phyloP scores from a whole-genome alignment of 2,113 vertebrate genomes.

The Glaucomys volans region DNA sequence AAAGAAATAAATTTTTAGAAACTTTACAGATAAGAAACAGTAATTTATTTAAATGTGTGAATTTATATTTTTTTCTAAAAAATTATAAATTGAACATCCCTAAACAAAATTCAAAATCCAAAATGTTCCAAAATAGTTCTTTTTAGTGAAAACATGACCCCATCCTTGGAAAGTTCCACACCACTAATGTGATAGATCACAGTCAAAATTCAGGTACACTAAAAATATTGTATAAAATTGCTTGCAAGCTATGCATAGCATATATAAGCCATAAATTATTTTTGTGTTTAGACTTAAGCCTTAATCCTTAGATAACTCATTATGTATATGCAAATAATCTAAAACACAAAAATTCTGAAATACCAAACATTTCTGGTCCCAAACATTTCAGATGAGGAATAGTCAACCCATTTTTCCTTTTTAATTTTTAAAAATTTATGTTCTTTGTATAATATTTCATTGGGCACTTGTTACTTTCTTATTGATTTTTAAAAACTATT shows the following conservation, averaged over 20 bases:
- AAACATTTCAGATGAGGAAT: background rate
- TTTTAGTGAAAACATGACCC: background rate
- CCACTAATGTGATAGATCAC: background rate
- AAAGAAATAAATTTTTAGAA: background rate
- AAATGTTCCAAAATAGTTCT: background rate
- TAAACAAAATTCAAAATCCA: background rate
- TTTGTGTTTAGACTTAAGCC: background rate
- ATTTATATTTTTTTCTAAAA: background rate
- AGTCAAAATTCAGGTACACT: background rate
- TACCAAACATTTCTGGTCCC: background rate
- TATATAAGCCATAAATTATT: background rate
- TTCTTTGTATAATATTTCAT: background rate
- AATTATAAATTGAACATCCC: background rate
- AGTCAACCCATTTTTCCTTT: background rate
- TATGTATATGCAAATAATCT: background rate
- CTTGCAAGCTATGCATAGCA: background rate
- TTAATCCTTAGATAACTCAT: background rate
- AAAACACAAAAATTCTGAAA: background rate
- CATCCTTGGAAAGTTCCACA: background rate
- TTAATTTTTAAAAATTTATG: background rate
- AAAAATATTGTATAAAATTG: background rate
- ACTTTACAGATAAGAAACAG: background rate
- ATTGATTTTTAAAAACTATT: slow-evolving; percentile 14
- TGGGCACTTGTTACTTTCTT: background rate
- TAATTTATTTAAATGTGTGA: background rate